Conservation (phyloP, 1,140 invertebrate genomes). For the Ceratosolen fusciceps region DNA sequence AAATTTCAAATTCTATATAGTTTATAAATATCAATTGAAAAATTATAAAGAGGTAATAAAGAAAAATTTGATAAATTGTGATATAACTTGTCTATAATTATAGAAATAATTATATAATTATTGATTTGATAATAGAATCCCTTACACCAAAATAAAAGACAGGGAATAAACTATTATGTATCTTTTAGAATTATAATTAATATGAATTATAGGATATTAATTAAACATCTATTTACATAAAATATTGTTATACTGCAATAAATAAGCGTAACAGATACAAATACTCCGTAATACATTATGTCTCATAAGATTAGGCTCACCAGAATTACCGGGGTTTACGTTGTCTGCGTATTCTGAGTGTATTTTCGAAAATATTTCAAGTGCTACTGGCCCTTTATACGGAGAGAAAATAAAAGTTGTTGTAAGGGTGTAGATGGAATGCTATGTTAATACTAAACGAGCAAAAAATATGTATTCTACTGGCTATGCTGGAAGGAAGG, state of each 20-base stretch:
- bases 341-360: constrained; percentile 34
- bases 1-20: too few species aligned
- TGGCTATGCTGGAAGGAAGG: not conserved
- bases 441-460: not conserved
- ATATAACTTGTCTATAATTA: too few species aligned
- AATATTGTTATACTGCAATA: too few species aligned
- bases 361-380: not conserved
- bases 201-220: too few species aligned
- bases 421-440: not conserved
- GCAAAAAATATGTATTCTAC: constrained; percentile 32
- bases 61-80: too few species aligned
- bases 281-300: constrained; percentile 48
- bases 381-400: not conserved
- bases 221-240: not conserved
- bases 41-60: too few species aligned
- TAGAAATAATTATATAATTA: too few species aligned
- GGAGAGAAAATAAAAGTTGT: not conserved
- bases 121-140: too few species aligned
- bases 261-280: constrained; percentile 31
- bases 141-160: too few species aligned
- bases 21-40: too few species aligned
- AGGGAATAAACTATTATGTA: too few species aligned
- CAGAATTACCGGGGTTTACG: constrained; percentile 19
- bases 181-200: too few species aligned
- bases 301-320: constrained; percentile 58